Conservation (phyloP, 2,797 vertebrate species). For the Tragelaphus oryx region DNA sequence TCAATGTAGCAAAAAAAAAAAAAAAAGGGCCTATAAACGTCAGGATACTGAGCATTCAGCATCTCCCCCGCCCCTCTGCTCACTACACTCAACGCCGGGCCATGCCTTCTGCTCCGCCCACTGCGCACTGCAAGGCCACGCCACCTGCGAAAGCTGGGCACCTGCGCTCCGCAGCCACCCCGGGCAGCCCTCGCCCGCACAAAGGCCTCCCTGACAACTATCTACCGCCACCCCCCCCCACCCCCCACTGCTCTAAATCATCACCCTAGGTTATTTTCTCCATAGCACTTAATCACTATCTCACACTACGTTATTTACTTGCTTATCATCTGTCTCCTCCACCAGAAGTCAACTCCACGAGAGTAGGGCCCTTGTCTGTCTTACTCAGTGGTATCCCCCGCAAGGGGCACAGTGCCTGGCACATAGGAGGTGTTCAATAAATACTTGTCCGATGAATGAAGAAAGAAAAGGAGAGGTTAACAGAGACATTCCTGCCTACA, state of each 20-base stretch:
- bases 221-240: constrained; percentile 43
- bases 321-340: constrained; percentile 16
- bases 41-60: not conserved
- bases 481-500: not conserved
- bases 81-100: not conserved
- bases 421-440: constrained; percentile 28
- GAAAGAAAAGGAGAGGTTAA: not conserved
- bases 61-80: not conserved
- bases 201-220: constrained; percentile 45
- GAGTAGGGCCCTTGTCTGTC: constrained; percentile 35
- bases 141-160: not conserved
- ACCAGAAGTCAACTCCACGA: not conserved
- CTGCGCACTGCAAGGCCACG: not conserved
- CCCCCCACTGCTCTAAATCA: constrained; percentile 39
- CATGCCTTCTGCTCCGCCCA: not conserved
- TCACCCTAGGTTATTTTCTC: constrained; percentile 65
- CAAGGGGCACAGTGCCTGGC: constrained; percentile 30
- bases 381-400: not conserved
- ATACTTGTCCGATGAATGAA: not conserved
- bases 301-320: constrained; percentile 60
- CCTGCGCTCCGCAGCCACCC: not conserved
- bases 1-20: not conserved
- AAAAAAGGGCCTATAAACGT: not conserved
- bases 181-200: not conserved
- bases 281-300: constrained; percentile 67